Conservation (phyloP, 1,140 invertebrate species). For the Ooceraea biroi region DNA sequence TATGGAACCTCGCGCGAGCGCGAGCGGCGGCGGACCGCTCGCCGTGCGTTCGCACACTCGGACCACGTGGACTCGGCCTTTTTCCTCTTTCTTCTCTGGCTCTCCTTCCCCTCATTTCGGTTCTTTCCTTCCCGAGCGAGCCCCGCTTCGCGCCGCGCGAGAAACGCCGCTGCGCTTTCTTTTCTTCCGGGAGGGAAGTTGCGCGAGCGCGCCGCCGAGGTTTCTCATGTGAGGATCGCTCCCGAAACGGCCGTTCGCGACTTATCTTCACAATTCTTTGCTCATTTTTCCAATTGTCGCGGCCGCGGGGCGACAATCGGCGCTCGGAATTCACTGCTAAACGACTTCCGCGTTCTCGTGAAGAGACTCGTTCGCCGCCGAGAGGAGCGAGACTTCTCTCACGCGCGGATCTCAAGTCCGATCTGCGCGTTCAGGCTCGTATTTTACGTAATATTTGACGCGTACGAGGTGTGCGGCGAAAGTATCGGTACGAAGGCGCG, state of each 20-base stretch:
- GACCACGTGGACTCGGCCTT: conserved; percentile 74
- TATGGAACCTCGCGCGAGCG: conserved; percentile 71
- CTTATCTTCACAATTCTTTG: no score
- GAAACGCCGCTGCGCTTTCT: not conserved
- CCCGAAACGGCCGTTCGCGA: no score
- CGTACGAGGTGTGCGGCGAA: not conserved
- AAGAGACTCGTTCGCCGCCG: conserved; percentile 18
- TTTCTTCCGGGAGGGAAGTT: not conserved
- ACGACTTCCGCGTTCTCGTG: not conserved
- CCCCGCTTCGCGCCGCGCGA: no score
- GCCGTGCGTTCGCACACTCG: conserved; percentile 84
- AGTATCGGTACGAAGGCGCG: no score
- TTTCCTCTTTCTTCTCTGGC: conserved; percentile 32
- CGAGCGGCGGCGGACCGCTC: conserved; percentile 78
- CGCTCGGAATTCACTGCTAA: not conserved
- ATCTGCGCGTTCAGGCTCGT: not conserved
- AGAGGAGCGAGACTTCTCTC: conserved; percentile 63
- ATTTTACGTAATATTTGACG: not conserved
- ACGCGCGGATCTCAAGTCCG: conserved; percentile 24
- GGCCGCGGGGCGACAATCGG: not conserved
- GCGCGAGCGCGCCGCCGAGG: no score
- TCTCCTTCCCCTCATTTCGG: conserved; percentile 21
- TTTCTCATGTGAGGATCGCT: no score
- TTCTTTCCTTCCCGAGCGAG: not conserved
- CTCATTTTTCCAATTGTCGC: not conserved